Percentiles rank a stretch among this genome's conserved stretches.
These are phyloP conservation scores for Rhegmatorhina hoffmannsi DNA, from an alignment of 2,113 vertebrate genomes.

Conservation along the genomic window DNA sequence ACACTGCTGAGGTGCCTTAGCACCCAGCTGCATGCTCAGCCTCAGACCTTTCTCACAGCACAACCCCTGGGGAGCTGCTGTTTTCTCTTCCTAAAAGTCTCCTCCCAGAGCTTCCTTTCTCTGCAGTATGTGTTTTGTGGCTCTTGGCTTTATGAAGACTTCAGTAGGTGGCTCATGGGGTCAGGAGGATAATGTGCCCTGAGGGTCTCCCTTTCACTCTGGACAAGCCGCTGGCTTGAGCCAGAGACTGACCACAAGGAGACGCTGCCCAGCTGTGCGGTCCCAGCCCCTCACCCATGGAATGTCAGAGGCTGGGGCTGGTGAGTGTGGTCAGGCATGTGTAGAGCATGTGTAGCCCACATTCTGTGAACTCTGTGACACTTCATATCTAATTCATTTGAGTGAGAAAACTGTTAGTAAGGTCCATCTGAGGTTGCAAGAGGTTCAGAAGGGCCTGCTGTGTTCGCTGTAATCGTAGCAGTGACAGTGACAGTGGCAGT, in stretches of 20 bases:
- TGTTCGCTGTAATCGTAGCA: not conserved
- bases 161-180: not conserved
- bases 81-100: not conserved
- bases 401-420: not conserved
- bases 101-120: not conserved
- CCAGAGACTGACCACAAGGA: not conserved
- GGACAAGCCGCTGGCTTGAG: not conserved
- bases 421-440: not conserved
- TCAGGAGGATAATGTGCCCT: not conserved
- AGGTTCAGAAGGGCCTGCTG: not conserved
- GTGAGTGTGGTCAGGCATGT: not conserved
- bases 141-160: not conserved
- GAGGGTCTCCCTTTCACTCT: not conserved
- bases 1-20: not conserved
- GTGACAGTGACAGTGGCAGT: not conserved
- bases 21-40: not conserved
- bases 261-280: not conserved
- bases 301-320: not conserved
- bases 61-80: not conserved
- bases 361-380: not conserved
- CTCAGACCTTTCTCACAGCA: not conserved
- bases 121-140: not conserved
- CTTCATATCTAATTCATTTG: not conserved
- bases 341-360: fast-evolving
- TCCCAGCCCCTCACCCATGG: not conserved